phyloP scores from a whole-genome alignment of 2,113 vertebrate genomes.

The Nibea coibor region DNA sequence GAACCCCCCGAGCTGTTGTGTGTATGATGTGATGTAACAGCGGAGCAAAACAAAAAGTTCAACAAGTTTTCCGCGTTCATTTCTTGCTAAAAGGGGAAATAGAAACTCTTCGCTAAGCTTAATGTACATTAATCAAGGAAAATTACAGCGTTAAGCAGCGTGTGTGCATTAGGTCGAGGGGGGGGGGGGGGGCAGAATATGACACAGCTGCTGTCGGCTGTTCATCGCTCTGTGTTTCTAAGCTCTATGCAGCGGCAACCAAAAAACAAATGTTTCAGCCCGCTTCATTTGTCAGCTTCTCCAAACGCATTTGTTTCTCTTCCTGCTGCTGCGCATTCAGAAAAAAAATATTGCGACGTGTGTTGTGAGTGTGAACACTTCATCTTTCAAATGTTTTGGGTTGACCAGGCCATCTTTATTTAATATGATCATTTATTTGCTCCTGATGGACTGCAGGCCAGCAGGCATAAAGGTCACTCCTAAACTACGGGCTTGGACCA shows the following conservation, averaged over 20 bases:
- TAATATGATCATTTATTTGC: constrained; percentile 24
- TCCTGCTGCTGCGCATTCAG: not conserved
- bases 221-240: constrained; percentile 1
- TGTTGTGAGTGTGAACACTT: constrained; percentile 12
- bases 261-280: constrained; percentile 32
- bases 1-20: not conserved
- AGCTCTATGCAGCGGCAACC: constrained; percentile 12
- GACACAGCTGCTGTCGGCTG: not conserved
- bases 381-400: constrained; percentile 37
- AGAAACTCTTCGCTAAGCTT: not conserved
- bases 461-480: constrained; percentile 25
- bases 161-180: not conserved
- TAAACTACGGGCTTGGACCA: not conserved
- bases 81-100: not conserved
- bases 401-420: constrained; percentile 37
- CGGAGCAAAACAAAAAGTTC: constrained; percentile 12
- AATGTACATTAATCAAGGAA: not conserved
- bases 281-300: constrained; percentile 36
- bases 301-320: constrained; percentile 37
- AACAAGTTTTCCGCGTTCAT: not conserved
- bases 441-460: not conserved
- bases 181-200: not conserved
- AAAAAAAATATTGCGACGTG: not conserved
- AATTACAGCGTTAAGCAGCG: not conserved
- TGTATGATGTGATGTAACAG: not conserved